Evolutionary conservation across 53 echinoderm and acorn worm genomes (phyloP).

Genomic region (Pentamera pediparva): DNA sequence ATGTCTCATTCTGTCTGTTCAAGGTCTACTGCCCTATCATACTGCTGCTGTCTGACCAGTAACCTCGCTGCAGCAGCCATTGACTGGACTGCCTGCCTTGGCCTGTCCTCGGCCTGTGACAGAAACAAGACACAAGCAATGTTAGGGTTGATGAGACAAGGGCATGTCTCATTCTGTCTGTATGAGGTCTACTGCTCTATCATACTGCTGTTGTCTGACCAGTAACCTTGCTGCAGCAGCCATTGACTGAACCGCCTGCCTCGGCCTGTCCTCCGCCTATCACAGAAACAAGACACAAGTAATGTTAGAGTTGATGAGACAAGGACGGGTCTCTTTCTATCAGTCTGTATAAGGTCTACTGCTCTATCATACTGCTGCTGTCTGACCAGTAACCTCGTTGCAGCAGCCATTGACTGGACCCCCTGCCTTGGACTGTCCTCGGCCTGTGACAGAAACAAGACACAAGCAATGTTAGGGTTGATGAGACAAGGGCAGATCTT

Average conservation of each 20-base stretch:
- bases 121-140: background rate
- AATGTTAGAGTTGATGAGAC: too few species aligned
- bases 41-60: conserved; percentile 52
- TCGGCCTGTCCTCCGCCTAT: conserved; percentile 80
- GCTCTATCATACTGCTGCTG: too few species aligned
- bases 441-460: too few species aligned
- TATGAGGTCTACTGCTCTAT: conserved; percentile 62
- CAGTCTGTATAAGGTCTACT: too few species aligned
- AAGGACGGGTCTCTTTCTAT: too few species aligned
- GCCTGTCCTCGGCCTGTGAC: conserved; percentile 75
- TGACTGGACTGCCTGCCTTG: conserved; percentile 80
- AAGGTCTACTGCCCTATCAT: conserved; percentile 59
- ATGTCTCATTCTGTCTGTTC: conserved; percentile 71
- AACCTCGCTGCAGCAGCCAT: conserved; percentile 74
- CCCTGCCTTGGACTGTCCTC: too few species aligned
- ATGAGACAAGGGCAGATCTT: too few species aligned
- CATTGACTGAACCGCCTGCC: conserved; percentile 82
- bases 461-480: too few species aligned
- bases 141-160: too few species aligned
- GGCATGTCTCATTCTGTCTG: conserved; percentile 71
- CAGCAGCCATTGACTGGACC: conserved; percentile 64
- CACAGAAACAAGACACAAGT: background rate
- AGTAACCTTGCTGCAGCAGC: conserved; percentile 69
- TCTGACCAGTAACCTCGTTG: too few species aligned
- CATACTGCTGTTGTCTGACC: conserved; percentile 56